Evolutionary conservation across 2,888 invertebrate genomes (phyloP).

Genomic region (Drosophila mayaguana): DNA sequence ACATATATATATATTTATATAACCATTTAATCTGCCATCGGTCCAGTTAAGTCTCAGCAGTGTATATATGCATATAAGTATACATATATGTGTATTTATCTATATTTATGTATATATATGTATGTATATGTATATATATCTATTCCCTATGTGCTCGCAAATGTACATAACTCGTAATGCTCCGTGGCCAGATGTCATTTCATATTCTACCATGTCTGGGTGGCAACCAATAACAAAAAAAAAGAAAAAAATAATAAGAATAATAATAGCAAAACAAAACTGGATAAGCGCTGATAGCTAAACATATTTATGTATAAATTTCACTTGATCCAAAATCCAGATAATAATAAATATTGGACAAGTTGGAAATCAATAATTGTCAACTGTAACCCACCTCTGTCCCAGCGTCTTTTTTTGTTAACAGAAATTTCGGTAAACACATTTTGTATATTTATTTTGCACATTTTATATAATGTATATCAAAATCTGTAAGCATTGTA

Average conservation of each 20-base stretch:
- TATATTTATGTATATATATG: not conserved
- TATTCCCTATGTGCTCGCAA: constrained; percentile 26
- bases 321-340: constrained; percentile 12
- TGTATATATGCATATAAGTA: constrained; percentile 4
- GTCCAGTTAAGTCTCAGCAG: constrained; percentile 10
- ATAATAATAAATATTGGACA: constrained; percentile 21
- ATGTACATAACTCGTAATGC: constrained; percentile 19
- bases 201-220: constrained; percentile 7
- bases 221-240: constrained; percentile 2
- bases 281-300: constrained; percentile 6
- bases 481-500: not conserved
- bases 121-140: not conserved
- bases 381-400: not conserved
- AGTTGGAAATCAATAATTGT: constrained; percentile 16
- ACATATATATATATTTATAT: constrained; percentile 6
- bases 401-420: not conserved
- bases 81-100: not conserved
- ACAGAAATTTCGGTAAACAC: too few relatives aligned
- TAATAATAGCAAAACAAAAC: not conserved
- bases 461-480: not conserved
- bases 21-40: constrained; percentile 11
- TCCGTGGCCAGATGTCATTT: constrained; percentile 11
- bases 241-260: not conserved
- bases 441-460: not conserved
- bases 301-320: constrained; percentile 10